phyloP scores from a whole-genome alignment of 2,113 vertebrate genomes.

The Amphiprion ocellaris region DNA sequence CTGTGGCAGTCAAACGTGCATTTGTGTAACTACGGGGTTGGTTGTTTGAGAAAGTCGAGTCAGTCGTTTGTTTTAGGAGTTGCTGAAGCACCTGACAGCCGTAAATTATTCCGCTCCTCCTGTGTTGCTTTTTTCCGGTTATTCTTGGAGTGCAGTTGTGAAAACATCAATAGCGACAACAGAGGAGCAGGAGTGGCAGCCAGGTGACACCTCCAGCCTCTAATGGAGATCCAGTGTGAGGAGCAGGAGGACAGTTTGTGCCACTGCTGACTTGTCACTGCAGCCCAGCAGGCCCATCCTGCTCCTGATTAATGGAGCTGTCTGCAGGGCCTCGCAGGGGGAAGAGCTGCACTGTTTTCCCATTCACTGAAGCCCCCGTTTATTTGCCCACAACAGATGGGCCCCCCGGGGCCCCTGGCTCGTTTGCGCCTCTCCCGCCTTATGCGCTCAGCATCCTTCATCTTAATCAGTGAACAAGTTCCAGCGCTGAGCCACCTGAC shows the following conservation, averaged over 20 bases:
- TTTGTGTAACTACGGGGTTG: too few species aligned
- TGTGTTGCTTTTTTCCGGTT: slow-evolving; percentile 52
- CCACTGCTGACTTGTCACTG: slow-evolving; percentile 70
- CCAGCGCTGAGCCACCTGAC: slow-evolving; percentile 50
- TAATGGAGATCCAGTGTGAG: slow-evolving; percentile 75
- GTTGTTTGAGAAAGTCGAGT: too few species aligned
- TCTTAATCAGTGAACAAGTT: slow-evolving; percentile 69
- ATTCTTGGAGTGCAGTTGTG: slow-evolving; percentile 75
- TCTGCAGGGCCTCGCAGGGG: slow-evolving; percentile 62
- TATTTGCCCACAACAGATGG: slow-evolving; percentile 80
- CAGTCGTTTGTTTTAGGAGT: too few species aligned
- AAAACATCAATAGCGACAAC: slow-evolving; percentile 70
- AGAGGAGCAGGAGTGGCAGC: slow-evolving; percentile 48
- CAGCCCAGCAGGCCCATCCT: slow-evolving; percentile 74
- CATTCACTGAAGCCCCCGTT: slow-evolving; percentile 57
- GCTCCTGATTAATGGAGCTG: slow-evolving; percentile 80
- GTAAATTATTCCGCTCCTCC: slow-evolving; percentile 51
- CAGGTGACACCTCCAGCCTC: slow-evolving; percentile 65
- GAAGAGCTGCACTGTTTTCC: slow-evolving; percentile 49
- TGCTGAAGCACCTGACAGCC: not conserved
- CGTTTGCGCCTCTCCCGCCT: slow-evolving; percentile 53
- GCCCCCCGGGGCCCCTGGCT: slow-evolving; percentile 68
- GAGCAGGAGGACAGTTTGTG: slow-evolving; percentile 55
- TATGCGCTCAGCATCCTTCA: slow-evolving; percentile 64
- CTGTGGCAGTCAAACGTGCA: too few species aligned